These are phyloP conservation scores for Squalus acanthias DNA, from an alignment of 2,797 vertebrate species.

Conservation along the genomic window DNA sequence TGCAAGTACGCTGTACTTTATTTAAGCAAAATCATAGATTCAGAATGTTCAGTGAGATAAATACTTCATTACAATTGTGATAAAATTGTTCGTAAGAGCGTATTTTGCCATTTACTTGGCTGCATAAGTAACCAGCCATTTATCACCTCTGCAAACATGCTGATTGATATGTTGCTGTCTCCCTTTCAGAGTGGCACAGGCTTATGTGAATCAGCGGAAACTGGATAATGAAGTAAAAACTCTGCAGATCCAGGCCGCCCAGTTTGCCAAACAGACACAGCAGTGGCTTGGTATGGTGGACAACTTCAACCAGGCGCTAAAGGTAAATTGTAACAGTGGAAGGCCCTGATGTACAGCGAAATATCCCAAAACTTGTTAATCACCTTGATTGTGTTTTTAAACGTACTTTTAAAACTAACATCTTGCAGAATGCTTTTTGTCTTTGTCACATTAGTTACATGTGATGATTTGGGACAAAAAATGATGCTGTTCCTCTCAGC, in stretches of 20 bases:
- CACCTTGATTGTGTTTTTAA: not conserved
- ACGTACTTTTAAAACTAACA: not conserved
- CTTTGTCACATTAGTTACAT: not conserved
- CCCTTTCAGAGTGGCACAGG: constrained; percentile 76
- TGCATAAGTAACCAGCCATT: not conserved
- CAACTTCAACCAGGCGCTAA: constrained; percentile 91
- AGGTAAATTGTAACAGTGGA: constrained; percentile 57
- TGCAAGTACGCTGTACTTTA: not conserved
- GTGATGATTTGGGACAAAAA: not conserved
- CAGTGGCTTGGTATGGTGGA: constrained; percentile 97
- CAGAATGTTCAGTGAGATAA: not conserved
- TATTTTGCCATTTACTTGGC: not conserved
- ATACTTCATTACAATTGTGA: not conserved
- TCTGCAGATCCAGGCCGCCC: constrained; percentile 82
- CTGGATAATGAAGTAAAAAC: constrained; percentile 93
- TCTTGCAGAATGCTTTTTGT: not conserved
- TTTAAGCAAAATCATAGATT: constrained; percentile 1
- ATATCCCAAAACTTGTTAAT: not conserved
- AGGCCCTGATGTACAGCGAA: not conserved
- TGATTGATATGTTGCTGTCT: constrained; percentile 4
- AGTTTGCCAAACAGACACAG: constrained; percentile 89
- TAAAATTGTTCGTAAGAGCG: not conserved
- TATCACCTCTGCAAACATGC: not conserved
- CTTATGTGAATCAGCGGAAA: constrained; percentile 90
- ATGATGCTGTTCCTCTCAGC: no score